Conservation (phyloP, 2,113 vertebrate species). For the Neopipo cinnamomea region DNA sequence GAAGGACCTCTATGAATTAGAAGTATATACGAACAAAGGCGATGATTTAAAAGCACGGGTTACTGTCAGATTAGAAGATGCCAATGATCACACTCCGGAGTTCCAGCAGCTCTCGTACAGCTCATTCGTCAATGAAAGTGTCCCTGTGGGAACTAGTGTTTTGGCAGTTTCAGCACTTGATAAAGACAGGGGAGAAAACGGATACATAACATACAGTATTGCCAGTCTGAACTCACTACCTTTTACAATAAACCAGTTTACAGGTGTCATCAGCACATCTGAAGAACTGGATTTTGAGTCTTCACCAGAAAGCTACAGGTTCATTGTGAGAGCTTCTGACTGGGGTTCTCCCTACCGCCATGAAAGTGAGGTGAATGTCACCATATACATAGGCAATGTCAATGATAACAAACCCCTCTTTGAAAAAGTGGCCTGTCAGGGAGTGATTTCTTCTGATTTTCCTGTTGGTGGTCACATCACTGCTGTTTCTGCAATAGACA, state of each 20-base stretch:
- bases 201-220: slow-evolving; percentile 96
- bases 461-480: slow-evolving; percentile 88
- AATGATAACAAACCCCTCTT: slow-evolving; percentile 96
- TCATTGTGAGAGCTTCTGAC: slow-evolving; percentile 93
- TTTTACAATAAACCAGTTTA: slow-evolving; percentile 95
- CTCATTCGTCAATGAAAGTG: slow-evolving; percentile 89
- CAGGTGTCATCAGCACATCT: slow-evolving; percentile 87
- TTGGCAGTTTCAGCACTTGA: slow-evolving; percentile 87
- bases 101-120: slow-evolving; percentile 86
- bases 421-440: slow-evolving; percentile 93
- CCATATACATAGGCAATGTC: slow-evolving; percentile 88
- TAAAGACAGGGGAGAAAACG: slow-evolving; percentile 91
- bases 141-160: slow-evolving; percentile 81
- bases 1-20: slow-evolving; percentile 85
- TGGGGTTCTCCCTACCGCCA: slow-evolving; percentile 97
- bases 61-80: slow-evolving; percentile 83
- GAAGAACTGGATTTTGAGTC: slow-evolving; percentile 94
- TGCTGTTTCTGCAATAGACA: slow-evolving; percentile 94
- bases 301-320: slow-evolving; percentile 87
- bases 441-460: slow-evolving; percentile 88
- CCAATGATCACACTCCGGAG: slow-evolving; percentile 90
- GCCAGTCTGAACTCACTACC: slow-evolving; percentile 86
- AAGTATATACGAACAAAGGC: slow-evolving; percentile 78
- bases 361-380: slow-evolving; percentile 93
- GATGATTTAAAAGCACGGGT: slow-evolving; percentile 82